Evolutionary conservation across 2,113 vertebrate genomes (phyloP), one percentile per base, ranked within the genome.

Genomic region (Synchiropus splendidus): DNA sequence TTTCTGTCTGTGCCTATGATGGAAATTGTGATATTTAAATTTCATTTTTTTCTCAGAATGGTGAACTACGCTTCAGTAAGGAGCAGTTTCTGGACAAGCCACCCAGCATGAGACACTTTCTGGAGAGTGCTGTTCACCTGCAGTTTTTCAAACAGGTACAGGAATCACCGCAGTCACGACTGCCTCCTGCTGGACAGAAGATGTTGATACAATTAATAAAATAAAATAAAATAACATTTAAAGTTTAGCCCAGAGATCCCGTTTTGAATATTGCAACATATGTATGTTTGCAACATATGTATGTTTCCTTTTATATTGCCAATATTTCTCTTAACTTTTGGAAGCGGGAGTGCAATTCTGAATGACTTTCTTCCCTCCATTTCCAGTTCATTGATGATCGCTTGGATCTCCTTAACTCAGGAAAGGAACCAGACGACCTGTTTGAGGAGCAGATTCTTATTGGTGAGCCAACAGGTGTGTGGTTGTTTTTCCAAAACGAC

Each of bases 131-230:
- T 0, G 65, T 90, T 16, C 90, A 94, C 62, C 74, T 91, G 36
- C 91, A 94, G 74, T 85, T 87, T 31, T 94, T 94, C 75, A 91
- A 89, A 63, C 87, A 94, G 89, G 91, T 94, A 65, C n/a, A n/a
- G n/a, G n/a, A n/a, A n/a, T n/a, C n/a, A n/a, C n/a, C n/a, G n/a
- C 6, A 16, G 16, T 1, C 1, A 31, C 18, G 36, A 30, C 32
- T 17, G 55, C 43, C 58, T 51, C 42, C 71, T 70, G 39, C 42
- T 73, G 64, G 55, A 42, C 31, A n/a, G n/a, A n/a, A n/a, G n/a
- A n/a, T n/a, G n/a, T n/a, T n/a, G n/a, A n/a, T n/a, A n/a, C n/a
- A n/a, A n/a, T n/a, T n/a, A n/a, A n/a, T n/a, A n/a, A n/a, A n/a
- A n/a, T n/a, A n/a, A n/a, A n/a, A n/a, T n/a, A n/a, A n/a, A n/a